A percentile compares a stretch with the other conserved stretches of the same genome.
Evolutionary conservation across 2,113 vertebrate species (phyloP).

Genomic region (Nothobranchius kuhntae): DNA sequence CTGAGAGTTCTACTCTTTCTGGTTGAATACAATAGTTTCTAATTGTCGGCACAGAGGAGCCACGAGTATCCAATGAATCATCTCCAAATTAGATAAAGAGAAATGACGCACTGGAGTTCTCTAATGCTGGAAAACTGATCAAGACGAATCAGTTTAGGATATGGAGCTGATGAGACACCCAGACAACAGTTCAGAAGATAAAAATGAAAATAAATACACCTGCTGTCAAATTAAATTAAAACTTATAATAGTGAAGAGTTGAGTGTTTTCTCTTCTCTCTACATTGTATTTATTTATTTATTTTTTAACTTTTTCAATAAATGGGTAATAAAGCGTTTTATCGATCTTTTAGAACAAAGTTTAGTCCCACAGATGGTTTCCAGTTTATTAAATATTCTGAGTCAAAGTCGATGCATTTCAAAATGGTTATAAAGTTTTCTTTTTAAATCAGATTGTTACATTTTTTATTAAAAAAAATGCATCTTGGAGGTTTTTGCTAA

Average conservation of each 20-base stretch:
- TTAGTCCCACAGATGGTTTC: no score
- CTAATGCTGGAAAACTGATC: conserved; percentile 11
- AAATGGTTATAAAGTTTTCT: no score
- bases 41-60: background rate
- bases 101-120: background rate
- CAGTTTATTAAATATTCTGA: background rate
- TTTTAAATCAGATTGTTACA: no score
- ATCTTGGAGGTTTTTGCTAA: no score
- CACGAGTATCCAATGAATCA: conserved; percentile 7
- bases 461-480: no score
- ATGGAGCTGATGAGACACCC: background rate
- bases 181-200: background rate
- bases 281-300: background rate
- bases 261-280: background rate
- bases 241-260: background rate
- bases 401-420: background rate
- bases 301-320: background rate
- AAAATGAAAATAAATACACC: background rate
- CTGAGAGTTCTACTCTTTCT: background rate
- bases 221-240: background rate
- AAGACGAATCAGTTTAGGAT: background rate
- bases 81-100: conserved; percentile 4
- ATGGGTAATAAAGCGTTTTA: background rate
- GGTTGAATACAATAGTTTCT: background rate
- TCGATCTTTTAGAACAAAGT: background rate